Evolutionary conservation across 2,888 invertebrate species (phyloP).

Genomic region (Lithophane leautieri): DNA sequence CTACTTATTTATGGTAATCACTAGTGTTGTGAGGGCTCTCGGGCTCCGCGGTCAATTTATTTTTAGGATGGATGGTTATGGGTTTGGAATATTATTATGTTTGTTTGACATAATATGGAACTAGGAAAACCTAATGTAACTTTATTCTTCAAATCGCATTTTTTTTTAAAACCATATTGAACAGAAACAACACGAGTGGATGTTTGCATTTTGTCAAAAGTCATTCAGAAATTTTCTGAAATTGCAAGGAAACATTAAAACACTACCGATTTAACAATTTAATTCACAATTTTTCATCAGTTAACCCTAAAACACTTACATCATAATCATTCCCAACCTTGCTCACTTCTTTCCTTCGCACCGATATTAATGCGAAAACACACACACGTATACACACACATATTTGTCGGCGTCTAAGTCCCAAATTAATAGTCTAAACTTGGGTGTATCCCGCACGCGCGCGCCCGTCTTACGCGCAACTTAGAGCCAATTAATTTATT

Average conservation of each 20-base stretch:
- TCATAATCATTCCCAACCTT: constrained; percentile 1
- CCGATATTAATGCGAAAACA: constrained; percentile 67
- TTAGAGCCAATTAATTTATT: constrained; percentile 90
- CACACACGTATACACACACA: constrained; percentile 74
- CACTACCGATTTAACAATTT: background rate
- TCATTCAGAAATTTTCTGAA: too few relatives aligned
- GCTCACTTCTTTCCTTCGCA: constrained; percentile 39
- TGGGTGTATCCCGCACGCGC: constrained; percentile 83
- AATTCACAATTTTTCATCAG: background rate
- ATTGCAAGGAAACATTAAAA: background rate
- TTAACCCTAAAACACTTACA: constrained; percentile 3
- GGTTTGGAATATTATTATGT: constrained; percentile 42
- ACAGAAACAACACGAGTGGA: background rate
- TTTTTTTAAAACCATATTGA: too few relatives aligned
- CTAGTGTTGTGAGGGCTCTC: constrained; percentile 63
- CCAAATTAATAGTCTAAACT: constrained; percentile 90
- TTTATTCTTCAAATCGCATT: background rate
- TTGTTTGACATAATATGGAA: constrained; percentile 22
- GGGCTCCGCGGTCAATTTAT: constrained; percentile 64
- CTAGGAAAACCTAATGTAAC: background rate
- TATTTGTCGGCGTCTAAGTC: constrained; percentile 86
- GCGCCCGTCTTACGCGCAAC: constrained; percentile 81
- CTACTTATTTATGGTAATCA: constrained; percentile 83
- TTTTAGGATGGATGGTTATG: constrained; percentile 61
- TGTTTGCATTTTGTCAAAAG: background rate